Base-by-base conservation (phyloP, 1,140 invertebrate genomes). In the Steinernema feltiae region DNA sequence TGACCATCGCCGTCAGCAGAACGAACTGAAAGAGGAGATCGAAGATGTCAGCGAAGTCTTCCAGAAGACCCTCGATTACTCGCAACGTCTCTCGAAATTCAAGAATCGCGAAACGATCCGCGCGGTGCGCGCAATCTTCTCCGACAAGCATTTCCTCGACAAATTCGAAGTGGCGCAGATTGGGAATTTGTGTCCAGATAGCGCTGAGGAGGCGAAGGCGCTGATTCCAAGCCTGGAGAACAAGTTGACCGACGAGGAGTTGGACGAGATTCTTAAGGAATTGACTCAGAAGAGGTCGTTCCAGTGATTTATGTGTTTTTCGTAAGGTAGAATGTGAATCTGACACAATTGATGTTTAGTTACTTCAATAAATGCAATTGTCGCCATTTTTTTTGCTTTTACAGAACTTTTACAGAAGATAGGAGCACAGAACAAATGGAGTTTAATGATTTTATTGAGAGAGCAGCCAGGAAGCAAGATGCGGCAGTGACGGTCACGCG, bases 61-160 rank as follows among this genome's bases (percentile, higher is more conserved):
- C 84, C 93, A 95, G 90, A 99, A 99, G 87, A 99, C 95, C 0
- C 88, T 96, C 1, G 95, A 94, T 70, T 98, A 99, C 83, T 95
- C 94, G 31, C 92, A 95, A 82, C 90, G 95, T 82, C 98, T 99
- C 87, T 90, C 93, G 29, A 81, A 83, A 63, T 98, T 98, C 87
- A 97, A 97, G 87, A 99, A 98, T 86, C 93, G 96, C 85, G 96
- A 99, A 88, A 98, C 95, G 7, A 99, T 99, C 75, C 90, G 93
- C 72, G 92, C 94, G 69, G 94, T 99, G 2, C 90, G 97, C 83
- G 87, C 71, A 1, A 79, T 78, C 30, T 79, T 79, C 53, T 27
- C 48, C 1, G 24, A 63, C 24, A 12, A 17, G 53, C 24, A 7
- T 27, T 27, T 17, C 3, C 88, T 99, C 12, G 97, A 99, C 87